Percentiles rank a stretch among this genome's conserved stretches.
Evolutionary conservation across 2,888 invertebrate genomes (phyloP).

Genomic region (Ormyrus rosae): DNA sequence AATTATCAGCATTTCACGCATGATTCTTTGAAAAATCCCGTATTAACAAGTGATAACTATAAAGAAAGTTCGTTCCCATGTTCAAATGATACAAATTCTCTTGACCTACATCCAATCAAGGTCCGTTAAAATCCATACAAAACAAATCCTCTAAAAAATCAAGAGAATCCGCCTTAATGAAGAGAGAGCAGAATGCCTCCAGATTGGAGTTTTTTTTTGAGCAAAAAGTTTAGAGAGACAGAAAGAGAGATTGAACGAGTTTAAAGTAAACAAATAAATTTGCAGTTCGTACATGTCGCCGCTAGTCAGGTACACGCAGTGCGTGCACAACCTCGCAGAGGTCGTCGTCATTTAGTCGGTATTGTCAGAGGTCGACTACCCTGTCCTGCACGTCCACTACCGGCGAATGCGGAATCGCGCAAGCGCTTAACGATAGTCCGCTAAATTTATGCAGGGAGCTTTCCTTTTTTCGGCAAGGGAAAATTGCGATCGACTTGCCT

Average conservation of each 20-base stretch:
- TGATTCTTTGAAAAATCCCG: no score
- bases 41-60: no score
- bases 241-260: no score
- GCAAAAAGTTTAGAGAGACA: no score
- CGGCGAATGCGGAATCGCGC: slow-evolving; percentile 71
- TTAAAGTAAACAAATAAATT: no score
- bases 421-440: slow-evolving; percentile 61
- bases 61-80: no score
- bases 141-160: background rate
- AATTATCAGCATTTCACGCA: no score
- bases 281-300: background rate
- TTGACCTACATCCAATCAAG: no score
- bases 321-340: slow-evolving; percentile 52
- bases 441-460: slow-evolving; percentile 56
- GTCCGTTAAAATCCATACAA: no score
- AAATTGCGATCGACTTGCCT: slow-evolving; percentile 50
- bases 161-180: background rate
- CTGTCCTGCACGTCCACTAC: slow-evolving; percentile 41
- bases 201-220: background rate
- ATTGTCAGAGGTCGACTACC: slow-evolving; percentile 71
- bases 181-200: background rate
- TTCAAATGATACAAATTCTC: no score
- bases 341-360: slow-evolving; percentile 70
- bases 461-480: slow-evolving; percentile 48
- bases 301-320: background rate